Evolutionary conservation across 2,113 vertebrate species (phyloP).

Genomic region (Hippopotamus amphibius): DNA sequence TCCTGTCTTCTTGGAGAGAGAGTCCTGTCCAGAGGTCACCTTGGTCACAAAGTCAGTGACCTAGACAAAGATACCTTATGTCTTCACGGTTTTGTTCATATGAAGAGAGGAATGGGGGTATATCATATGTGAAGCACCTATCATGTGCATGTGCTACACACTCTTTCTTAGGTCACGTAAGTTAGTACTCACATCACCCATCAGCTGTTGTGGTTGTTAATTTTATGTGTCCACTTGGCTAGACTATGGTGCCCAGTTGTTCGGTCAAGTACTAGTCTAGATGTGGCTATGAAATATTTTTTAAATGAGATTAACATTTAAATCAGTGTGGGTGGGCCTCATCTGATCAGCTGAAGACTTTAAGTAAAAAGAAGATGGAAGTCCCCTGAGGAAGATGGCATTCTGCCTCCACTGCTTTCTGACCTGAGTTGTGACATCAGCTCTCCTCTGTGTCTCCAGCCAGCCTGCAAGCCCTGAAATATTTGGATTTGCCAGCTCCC

Average conservation of each 20-base stretch:
- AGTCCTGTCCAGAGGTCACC: too few species aligned
- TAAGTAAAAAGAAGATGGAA: not conserved
- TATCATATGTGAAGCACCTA: rapidly evolving
- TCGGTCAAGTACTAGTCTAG: not conserved
- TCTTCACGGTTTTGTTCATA: not conserved
- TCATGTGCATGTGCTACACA: rapidly evolving
- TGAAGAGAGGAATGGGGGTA: too few species aligned
- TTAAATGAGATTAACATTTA: not conserved
- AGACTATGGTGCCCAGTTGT: rapidly evolving
- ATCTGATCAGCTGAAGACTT: not conserved
- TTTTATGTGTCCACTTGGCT: not conserved
- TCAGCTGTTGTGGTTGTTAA: too few species aligned
- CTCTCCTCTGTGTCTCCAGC: not conserved
- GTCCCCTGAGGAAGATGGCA: not conserved
- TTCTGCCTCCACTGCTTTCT: not conserved
- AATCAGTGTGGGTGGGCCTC: not conserved
- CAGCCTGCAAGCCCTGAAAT: rapidly evolving
- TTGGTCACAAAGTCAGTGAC: not conserved
- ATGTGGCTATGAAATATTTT: not conserved
- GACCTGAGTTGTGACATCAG: rapidly evolving
- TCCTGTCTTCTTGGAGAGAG: not conserved
- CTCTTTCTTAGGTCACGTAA: not conserved
- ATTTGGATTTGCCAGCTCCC: too few species aligned
- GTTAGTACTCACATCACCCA: not conserved
- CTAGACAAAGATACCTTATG: not conserved